Conservation (phyloP, 2,888 invertebrate genomes). For the Choristoneura rosaceana region DNA sequence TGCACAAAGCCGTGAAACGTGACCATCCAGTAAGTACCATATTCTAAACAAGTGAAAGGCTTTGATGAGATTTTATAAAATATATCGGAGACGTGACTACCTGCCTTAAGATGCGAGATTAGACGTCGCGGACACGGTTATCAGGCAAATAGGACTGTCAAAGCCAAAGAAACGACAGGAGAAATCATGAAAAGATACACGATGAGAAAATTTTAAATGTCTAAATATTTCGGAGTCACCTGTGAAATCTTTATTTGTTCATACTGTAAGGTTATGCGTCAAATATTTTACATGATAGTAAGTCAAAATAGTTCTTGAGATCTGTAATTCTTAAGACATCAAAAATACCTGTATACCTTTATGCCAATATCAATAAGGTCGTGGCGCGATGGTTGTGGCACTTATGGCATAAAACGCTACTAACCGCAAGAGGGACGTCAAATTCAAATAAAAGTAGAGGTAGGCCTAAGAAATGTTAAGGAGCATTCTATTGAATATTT, state of each 20-base stretch:
- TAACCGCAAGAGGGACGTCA: not conserved
- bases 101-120: conserved; percentile 30
- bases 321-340: too few species aligned
- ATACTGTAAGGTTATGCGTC: not conserved
- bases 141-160: conserved; percentile 17
- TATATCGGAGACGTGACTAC: conserved; percentile 36
- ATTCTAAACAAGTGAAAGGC: conserved; percentile 37
- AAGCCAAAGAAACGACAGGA: conserved; percentile 30
- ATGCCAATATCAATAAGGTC: too few species aligned
- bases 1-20: conserved; percentile 20
- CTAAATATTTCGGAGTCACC: not conserved
- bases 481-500: not conserved
- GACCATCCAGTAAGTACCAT: conserved; percentile 25
- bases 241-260: not conserved
- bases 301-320: too few species aligned
- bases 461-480: not conserved
- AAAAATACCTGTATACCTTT: too few species aligned
- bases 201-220: not conserved
- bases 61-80: conserved; percentile 34
- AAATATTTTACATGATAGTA: too few species aligned
- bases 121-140: not conserved
- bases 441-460: not conserved
- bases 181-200: conserved; percentile 9
- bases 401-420: not conserved
- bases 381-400: too few species aligned